Base-by-base conservation (phyloP, 2,888 invertebrate species). In the Xanthia icteritia region DNA sequence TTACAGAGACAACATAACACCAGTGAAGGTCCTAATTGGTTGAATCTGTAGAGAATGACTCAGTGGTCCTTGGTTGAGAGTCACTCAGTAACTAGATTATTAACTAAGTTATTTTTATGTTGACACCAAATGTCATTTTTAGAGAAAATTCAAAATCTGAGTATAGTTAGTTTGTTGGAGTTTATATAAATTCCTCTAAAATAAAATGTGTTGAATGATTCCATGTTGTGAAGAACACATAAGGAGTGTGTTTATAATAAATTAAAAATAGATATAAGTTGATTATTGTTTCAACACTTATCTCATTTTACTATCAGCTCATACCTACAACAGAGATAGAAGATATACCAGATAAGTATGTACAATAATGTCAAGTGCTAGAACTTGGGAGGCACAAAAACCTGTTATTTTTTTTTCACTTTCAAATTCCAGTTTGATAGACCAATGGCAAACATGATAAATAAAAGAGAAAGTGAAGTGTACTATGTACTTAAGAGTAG, bases 381-480 rank as follows among this genome's bases (percentile, higher is more conserved):
- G 31, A 39, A 39, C 42, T 36, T 58, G 36, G 4, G 31, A 48
- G 31, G 51, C 27, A 48, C 3, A 23, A 54, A 81, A 69, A 61
- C 54, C 58, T 63, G 65, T 58, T 58, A 51, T 83, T 70, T 39
- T 67, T 36, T 68, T 68, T 82, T 65, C 60, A 77, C 85, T 85
- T 82, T 85, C 82, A 69, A 65, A 75, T 80, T 39, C 63, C 70
- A 81, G 36, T 56, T 20, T 69, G 42, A 74, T 67, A 63, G 39
- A 45, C 60, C 56, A 61, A 67, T 69, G 60, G 73, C 69, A 73
- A 76, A 73, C 73, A 67, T 67, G 76, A 73, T 73, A 61, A 69
- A 72, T 61, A 56, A 68, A 85, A 85, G 85, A 58, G 83, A 83
- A 83, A 83, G 83, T 83, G 23, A 60, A 54, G 15, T 64, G 17